These are phyloP conservation scores for Heterohyrax brucei DNA, from an alignment of 2,797 vertebrate species.

Conservation along the genomic window DNA sequence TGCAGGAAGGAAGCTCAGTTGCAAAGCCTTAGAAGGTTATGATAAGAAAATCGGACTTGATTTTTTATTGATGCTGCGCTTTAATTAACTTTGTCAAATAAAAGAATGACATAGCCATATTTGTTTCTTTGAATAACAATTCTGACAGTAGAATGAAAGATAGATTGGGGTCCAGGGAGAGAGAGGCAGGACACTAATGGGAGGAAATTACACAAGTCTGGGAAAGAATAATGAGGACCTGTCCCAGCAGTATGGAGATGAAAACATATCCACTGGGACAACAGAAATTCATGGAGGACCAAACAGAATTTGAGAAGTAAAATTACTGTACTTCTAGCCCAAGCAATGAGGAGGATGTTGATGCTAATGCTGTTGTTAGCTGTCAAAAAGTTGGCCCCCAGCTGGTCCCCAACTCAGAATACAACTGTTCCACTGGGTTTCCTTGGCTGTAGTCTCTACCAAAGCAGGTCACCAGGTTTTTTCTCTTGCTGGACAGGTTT, in stretches of 20 bases:
- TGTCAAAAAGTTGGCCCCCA: neutral
- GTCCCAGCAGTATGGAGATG: neutral
- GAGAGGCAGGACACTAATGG: neutral
- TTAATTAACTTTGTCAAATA: neutral
- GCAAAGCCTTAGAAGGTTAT: neutral
- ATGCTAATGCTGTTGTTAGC: neutral
- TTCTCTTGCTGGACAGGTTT: neutral
- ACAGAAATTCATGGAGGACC: neutral
- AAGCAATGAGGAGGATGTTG: neutral
- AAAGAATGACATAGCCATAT: neutral
- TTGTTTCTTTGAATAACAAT: neutral
- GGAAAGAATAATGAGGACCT: neutral
- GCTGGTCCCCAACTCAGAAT: neutral
- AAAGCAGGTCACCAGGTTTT: neutral
- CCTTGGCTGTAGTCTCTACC: neutral
- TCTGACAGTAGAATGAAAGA: neutral
- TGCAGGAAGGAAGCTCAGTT: slow-evolving; percentile 15
- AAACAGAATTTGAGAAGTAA: slow-evolving; percentile 6
- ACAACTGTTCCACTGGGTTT: neutral
- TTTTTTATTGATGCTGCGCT: neutral
- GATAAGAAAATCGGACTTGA: neutral
- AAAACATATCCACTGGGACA: neutral
- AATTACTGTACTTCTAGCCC: neutral
- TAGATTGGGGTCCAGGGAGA: neutral
- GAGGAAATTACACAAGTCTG: neutral